A percentile compares a stretch with the other conserved stretches of the same genome.
phyloP scores from a whole-genome alignment of 2,113 vertebrate species.

The Lophius piscatorius region DNA sequence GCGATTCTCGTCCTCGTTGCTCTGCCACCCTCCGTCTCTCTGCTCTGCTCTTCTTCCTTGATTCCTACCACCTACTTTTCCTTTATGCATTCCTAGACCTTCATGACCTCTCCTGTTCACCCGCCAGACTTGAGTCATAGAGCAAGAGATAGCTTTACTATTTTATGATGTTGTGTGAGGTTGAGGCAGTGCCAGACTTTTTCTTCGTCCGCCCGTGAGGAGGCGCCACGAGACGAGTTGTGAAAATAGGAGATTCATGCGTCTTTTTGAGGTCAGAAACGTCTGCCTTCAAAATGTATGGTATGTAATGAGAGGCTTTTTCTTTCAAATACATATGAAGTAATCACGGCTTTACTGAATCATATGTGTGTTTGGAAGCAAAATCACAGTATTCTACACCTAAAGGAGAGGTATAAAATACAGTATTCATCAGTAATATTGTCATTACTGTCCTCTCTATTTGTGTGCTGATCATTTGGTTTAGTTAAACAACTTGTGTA shows the following conservation, averaged over 20 bases:
- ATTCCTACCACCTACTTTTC: conserved; percentile 41
- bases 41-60: conserved; percentile 32
- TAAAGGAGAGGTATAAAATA: conserved; percentile 12
- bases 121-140: conserved; percentile 69
- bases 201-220: conserved; percentile 56
- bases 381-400: not conserved
- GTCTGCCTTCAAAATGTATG: not conserved
- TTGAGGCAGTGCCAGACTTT: conserved; percentile 44
- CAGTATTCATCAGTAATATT: conserved; percentile 26
- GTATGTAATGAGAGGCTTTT: too few relatives aligned
- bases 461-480: too few relatives aligned
- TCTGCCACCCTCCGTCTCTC: conserved; percentile 11
- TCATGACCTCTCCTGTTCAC: conserved; percentile 71
- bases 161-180: conserved; percentile 73
- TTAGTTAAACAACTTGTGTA: too few relatives aligned
- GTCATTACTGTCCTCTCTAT: conserved; percentile 9
- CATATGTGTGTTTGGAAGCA: too few relatives aligned
- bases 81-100: conserved; percentile 69
- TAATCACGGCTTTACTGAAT: too few relatives aligned
- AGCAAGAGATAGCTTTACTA: conserved; percentile 69
- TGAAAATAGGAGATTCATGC: conserved; percentile 16
- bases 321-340: too few relatives aligned
- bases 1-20: conserved; percentile 17
- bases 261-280: not conserved
- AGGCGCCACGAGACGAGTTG: conserved; percentile 22